A percentile compares a stretch with the other conserved stretches of the same genome.
phyloP scores from a whole-genome alignment of 1,140 invertebrate genomes.

The Ruditapes philippinarum region DNA sequence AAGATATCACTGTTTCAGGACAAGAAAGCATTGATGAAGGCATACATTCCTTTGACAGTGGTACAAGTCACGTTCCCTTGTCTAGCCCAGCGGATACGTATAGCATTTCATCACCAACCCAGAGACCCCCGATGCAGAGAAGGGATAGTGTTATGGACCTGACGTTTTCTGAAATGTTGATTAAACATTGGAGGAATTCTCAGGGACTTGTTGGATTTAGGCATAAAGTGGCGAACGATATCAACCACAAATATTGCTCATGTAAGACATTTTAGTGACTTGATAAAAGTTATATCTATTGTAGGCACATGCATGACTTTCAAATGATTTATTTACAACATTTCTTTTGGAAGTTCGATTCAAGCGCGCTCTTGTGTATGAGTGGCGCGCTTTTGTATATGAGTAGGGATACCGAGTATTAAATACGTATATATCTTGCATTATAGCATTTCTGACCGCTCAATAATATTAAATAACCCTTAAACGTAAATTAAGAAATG shows the following conservation, averaged over 20 bases:
- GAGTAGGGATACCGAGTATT: too few relatives aligned
- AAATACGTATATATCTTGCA: too few relatives aligned
- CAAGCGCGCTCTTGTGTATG: too few relatives aligned
- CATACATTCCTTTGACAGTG: slow-evolving; percentile 44
- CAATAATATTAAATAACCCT: too few relatives aligned
- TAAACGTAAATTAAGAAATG: too few relatives aligned
- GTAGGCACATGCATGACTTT: too few relatives aligned
- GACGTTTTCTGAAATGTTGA: slow-evolving; percentile 36
- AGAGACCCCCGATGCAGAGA: background rate
- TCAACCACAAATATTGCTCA: slow-evolving; percentile 62
- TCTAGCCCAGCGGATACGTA: background rate
- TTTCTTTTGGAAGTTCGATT: too few relatives aligned
- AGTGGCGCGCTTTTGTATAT: too few relatives aligned
- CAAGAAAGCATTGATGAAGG: slow-evolving; percentile 50
- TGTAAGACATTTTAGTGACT: too few relatives aligned
- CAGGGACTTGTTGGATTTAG: slow-evolving; percentile 20
- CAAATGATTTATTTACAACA: too few relatives aligned
- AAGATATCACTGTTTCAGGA: slow-evolving; percentile 18
- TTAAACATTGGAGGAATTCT: slow-evolving; percentile 22
- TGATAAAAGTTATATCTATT: too few relatives aligned
- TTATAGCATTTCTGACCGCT: too few relatives aligned
- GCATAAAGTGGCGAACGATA: slow-evolving; percentile 34
- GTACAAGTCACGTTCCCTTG: background rate
- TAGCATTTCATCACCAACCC: background rate
- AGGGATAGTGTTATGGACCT: slow-evolving; percentile 47